Evolutionary conservation across 2,888 invertebrate species (phyloP).

Genomic region (Callimorpha dominula): DNA sequence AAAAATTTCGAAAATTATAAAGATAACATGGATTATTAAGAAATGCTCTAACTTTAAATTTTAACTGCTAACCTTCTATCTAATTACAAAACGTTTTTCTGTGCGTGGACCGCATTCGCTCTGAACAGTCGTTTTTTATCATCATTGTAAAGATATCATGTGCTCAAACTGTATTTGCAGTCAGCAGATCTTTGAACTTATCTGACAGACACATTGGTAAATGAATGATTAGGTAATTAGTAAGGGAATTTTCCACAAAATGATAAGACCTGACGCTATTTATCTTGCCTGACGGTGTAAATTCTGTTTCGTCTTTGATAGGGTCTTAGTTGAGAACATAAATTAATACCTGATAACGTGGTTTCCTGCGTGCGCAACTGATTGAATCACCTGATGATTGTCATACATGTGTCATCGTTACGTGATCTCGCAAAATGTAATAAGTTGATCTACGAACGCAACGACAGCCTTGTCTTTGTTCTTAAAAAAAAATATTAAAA

Average conservation of each 20-base stretch:
- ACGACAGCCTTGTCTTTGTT: neutral
- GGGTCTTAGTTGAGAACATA: conserved; percentile 20
- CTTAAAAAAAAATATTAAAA: neutral
- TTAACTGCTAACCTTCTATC: neutral
- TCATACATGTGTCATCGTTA: neutral
- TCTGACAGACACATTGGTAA: conserved; percentile 15
- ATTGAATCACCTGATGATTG: conserved; percentile 22
- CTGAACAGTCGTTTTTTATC: neutral
- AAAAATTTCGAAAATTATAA: too few relatives aligned
- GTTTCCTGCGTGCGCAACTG: conserved; percentile 47
- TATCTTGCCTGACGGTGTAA: conserved; percentile 43
- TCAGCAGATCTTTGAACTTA: conserved; percentile 8
- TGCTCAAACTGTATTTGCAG: conserved; percentile 11
- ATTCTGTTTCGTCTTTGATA: conserved; percentile 35
- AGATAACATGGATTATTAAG: too few relatives aligned
- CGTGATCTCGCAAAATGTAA: neutral
- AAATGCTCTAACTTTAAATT: neutral
- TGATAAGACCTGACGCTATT: conserved; percentile 46
- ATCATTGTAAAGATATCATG: conserved; percentile 13
- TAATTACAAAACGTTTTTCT: neutral
- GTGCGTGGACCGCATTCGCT: neutral
- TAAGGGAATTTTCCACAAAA: conserved; percentile 67
- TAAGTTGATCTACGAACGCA: neutral
- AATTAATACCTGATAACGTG: conserved; percentile 45
- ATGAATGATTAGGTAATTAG: conserved; percentile 49